These are phyloP conservation scores for Hydropsyche tenuis DNA, from an alignment of 1,140 invertebrate species.

Conservation along the genomic window DNA sequence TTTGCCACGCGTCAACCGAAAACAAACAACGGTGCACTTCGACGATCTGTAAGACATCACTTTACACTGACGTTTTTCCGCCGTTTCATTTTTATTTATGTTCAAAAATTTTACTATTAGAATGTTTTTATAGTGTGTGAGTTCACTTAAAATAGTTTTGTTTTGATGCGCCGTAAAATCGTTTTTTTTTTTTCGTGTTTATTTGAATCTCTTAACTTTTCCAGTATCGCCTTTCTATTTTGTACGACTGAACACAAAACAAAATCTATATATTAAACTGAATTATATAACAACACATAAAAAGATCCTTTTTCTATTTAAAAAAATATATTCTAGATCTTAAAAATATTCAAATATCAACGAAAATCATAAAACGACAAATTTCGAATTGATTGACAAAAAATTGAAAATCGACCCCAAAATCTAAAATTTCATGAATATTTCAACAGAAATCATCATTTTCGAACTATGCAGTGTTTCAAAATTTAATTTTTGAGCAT, in stretches of 20 bases:
- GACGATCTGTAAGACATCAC: slow-evolving; percentile 26
- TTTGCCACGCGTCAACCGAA: slow-evolving; percentile 27
- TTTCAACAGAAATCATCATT: no score
- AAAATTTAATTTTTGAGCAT: background rate
- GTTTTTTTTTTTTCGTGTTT: no score
- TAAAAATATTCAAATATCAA: no score
- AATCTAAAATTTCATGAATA: no score
- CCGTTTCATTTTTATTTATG: background rate
- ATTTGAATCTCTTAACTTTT: no score
- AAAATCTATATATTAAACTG: background rate
- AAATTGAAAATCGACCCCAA: no score
- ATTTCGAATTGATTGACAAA: no score
- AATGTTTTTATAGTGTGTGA: background rate
- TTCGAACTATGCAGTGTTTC: no score
- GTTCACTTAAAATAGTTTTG: background rate
- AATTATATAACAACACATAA: no score
- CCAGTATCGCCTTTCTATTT: background rate
- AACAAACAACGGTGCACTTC: slow-evolving; percentile 24
- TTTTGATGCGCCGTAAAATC: background rate
- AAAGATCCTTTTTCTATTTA: no score
- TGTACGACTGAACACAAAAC: background rate
- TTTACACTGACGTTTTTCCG: slow-evolving; percentile 25
- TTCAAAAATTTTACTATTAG: slow-evolving; percentile 14
- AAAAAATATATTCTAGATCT: no score
- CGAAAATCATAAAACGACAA: no score